A percentile compares a stretch with the other conserved stretches of the same genome.
These are phyloP conservation scores for Oophaga sylvatica DNA, from an alignment of 2,797 vertebrate genomes.

Conservation along the genomic window DNA sequence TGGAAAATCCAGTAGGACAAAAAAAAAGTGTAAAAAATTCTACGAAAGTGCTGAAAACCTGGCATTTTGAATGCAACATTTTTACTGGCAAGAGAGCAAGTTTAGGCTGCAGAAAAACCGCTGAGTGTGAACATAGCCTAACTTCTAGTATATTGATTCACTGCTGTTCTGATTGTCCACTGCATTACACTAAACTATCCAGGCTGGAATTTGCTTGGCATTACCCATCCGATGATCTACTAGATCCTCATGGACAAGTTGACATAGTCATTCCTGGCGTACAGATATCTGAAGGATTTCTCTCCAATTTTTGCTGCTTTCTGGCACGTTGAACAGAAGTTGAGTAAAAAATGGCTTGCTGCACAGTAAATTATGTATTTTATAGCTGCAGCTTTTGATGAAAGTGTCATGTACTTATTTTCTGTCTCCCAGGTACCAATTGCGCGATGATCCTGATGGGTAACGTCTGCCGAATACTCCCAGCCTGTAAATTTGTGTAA, in stretches of 20 bases:
- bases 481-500: constrained; percentile 28
- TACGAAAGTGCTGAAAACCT: too few relatives aligned
- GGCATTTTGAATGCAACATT: too few relatives aligned
- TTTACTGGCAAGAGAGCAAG: too few relatives aligned
- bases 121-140: too few relatives aligned
- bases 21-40: too few relatives aligned
- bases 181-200: too few relatives aligned
- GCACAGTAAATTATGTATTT: not conserved
- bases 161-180: too few relatives aligned
- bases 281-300: not conserved
- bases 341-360: constrained; percentile 1
- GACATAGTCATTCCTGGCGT: not conserved
- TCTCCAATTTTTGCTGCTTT: not conserved
- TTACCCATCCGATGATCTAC: not conserved
- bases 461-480: constrained; percentile 15
- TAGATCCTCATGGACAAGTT: not conserved
- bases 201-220: too few relatives aligned
- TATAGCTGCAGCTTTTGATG: not conserved
- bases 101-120: too few relatives aligned
- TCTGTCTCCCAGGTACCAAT: constrained; percentile 2
- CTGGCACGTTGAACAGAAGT: not conserved
- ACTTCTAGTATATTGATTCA: too few relatives aligned
- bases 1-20: too few relatives aligned
- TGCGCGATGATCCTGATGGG: not conserved
- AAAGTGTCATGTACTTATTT: constrained; percentile 28